phyloP scores from a whole-genome alignment of 2,888 invertebrate species.

The Cepaea hortensis region DNA sequence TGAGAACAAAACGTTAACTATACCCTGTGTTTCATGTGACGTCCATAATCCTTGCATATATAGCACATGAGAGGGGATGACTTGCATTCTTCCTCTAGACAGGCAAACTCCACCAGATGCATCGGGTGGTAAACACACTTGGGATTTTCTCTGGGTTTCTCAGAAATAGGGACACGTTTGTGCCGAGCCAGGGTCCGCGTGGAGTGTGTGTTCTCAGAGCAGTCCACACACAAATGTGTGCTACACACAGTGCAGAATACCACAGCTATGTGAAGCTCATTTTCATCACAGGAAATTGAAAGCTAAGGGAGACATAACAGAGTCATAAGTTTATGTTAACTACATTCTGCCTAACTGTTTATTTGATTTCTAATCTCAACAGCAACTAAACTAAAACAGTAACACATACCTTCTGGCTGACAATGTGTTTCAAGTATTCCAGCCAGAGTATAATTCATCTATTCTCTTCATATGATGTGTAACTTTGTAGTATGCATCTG shows the following conservation, averaged over 20 bases:
- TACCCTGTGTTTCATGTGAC: slow-evolving; percentile 80
- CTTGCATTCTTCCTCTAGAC: slow-evolving; percentile 79
- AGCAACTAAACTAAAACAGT: too few relatives aligned
- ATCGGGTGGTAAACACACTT: slow-evolving; percentile 79
- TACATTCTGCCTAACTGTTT: too few relatives aligned
- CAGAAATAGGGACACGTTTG: slow-evolving; percentile 79
- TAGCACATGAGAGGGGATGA: slow-evolving; percentile 80
- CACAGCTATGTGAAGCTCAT: slow-evolving; percentile 79
- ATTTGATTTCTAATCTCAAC: too few relatives aligned
- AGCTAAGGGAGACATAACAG: slow-evolving; percentile 66
- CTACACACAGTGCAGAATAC: slow-evolving; percentile 80
- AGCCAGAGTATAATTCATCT: too few relatives aligned
- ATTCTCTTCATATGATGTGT: too few relatives aligned
- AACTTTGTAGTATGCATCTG: too few relatives aligned
- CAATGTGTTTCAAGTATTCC: too few relatives aligned
- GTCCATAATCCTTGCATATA: slow-evolving; percentile 80
- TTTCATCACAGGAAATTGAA: slow-evolving; percentile 79
- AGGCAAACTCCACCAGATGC: slow-evolving; percentile 80
- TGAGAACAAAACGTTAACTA: background rate
- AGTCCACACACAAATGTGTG: slow-evolving; percentile 79
- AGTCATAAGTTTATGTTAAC: too few relatives aligned
- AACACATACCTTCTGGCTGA: too few relatives aligned
- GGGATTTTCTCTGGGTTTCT: slow-evolving; percentile 80
- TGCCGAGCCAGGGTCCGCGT: slow-evolving; percentile 79
- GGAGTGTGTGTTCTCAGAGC: slow-evolving; percentile 79